Base-by-base conservation (phyloP, 2,888 invertebrate species). In the Brenthis daphne region DNA sequence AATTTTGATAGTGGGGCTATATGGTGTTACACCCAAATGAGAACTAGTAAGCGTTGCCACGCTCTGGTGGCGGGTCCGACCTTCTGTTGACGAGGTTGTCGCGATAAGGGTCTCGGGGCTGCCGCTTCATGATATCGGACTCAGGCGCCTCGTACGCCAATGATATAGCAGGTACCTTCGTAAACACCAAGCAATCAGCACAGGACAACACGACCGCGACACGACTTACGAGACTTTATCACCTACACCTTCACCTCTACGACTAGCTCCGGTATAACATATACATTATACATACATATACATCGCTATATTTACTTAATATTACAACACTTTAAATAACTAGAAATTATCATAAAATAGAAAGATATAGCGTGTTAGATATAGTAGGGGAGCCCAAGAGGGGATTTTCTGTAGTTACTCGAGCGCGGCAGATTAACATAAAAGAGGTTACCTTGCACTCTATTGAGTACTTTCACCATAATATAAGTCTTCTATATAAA, bases 81-180 rank as follows among this genome's bases (percentile, higher is more conserved):
- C 99, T 98, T 96, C 97, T 97, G 95, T 99, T 99, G 93, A 99
- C 98, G 95, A 99, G 97, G 96, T 98, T 98, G 96, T 99, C 99
- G 94, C 96, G 97, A 95, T 97, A 96, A 89, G 98, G 98, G 95
- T 98, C 96, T 95, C 98, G 96, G 88, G 98, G 98, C 95, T 97
- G 97, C 93, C 98, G 96, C 96, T 98, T 98, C 98, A 98, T 98
- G 94, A 98, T 99, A 96, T 98, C 98, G 93, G 97, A 98, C 95
- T 99, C 98, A 93, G 98, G 98, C 94, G 98, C 97, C 96, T 99
- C 98, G 94, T 99, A 99, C 94, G 98, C 98, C 95, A 99, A 96
- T 94, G 98, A 98, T 95, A 98, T 99, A 95, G 98, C 98, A 94
- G 98, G 98, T 95, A 98, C 97, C 98, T 97, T 95, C 92, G 89